Base-by-base conservation (phyloP, 2,113 vertebrate species). In the Mus pahari region DNA sequence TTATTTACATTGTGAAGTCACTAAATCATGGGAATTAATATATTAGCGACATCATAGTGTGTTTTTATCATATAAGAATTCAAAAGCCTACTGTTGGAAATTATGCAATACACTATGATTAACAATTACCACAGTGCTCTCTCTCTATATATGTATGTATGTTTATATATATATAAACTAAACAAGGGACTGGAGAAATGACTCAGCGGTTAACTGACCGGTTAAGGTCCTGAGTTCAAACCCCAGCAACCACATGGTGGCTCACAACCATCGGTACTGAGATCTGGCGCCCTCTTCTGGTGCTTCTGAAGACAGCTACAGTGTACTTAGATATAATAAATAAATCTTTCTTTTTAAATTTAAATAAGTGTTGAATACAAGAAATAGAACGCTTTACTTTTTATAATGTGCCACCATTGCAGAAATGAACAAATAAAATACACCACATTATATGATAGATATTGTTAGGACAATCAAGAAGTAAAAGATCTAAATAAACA, bases 351-450 rank as follows among this genome's bases (percentile, higher is more conserved):
- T 48, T 48, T 48, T 48, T n/a, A 31, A 36, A 36, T 4, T n/a
- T 90, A 84, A 95, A 58, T 71, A 45, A 94, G 92, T 53, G 1
- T 60, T 31, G 31, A 33, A 83, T 79, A 28, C 13, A 86, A 66
- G 28, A 66, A 86, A 5, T 48, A 33, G 83, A 66, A 64, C 11
- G 7, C 36, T 39, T 55, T 33, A 31, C 70, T 88, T 79, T 60
- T 60, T 45, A 48, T 81, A 71, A 68, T 91, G 64, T 53, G 39
- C 31, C 17, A 60, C 55, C 53, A 81, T 13, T 53, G 1, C 22
- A 39, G 28, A 92, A 79, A 92, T 64, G 0, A 50, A 64, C n/a
- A 90, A 90, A 87, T 90, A 90, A 92, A 90, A 88, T 64, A 24
- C 31, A 7, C 3, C 19, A 42, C 39, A 39, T 14, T 31, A 66